A percentile compares a stretch with the other conserved stretches of the same genome.
Conservation (phyloP, 2,888 invertebrate genomes). For the Dryocosmus kuriphilus region DNA sequence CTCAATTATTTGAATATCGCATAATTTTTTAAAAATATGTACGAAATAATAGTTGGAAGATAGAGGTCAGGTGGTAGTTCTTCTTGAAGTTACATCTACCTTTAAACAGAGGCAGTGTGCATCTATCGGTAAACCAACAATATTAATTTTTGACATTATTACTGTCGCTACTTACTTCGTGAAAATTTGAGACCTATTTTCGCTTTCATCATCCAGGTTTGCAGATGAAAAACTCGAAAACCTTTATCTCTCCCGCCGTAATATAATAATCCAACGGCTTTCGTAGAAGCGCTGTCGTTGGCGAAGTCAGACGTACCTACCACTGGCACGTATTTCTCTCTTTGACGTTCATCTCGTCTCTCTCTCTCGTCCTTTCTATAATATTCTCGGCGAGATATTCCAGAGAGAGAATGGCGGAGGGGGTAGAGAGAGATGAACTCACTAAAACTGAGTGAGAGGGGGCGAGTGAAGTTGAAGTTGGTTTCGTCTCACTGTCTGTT, state of each 20-base stretch:
- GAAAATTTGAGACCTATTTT: background rate
- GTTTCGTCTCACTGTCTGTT: slow-evolving; percentile 47
- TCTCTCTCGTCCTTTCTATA: slow-evolving; percentile 66
- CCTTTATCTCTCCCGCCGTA: slow-evolving; percentile 53
- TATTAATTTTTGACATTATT: too few species aligned
- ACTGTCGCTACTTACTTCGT: background rate
- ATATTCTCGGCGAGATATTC: slow-evolving; percentile 74
- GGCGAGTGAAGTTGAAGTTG: slow-evolving; percentile 46
- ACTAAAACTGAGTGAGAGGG: slow-evolving; percentile 59
- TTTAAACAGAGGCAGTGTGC: too few species aligned
- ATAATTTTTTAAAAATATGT: too few species aligned
- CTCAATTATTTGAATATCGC: too few species aligned
- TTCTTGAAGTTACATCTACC: too few species aligned
- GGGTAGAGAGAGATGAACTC: slow-evolving; percentile 56
- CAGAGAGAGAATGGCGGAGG: slow-evolving; percentile 58
- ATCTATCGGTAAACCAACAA: too few species aligned
- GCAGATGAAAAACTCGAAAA: background rate
- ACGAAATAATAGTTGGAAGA: too few species aligned
- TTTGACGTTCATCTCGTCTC: slow-evolving; percentile 34
- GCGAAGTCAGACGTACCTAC: slow-evolving; percentile 63
- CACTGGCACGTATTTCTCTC: slow-evolving; percentile 41
- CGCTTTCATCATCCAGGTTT: background rate
- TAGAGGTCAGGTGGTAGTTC: too few species aligned
- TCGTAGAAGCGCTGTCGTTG: slow-evolving; percentile 62
- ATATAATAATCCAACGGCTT: slow-evolving; percentile 66